Evolutionary conservation across 1,140 invertebrate genomes (phyloP), one percentile per base, ranked within the genome.

Genomic region (Drosophila funebris): DNA sequence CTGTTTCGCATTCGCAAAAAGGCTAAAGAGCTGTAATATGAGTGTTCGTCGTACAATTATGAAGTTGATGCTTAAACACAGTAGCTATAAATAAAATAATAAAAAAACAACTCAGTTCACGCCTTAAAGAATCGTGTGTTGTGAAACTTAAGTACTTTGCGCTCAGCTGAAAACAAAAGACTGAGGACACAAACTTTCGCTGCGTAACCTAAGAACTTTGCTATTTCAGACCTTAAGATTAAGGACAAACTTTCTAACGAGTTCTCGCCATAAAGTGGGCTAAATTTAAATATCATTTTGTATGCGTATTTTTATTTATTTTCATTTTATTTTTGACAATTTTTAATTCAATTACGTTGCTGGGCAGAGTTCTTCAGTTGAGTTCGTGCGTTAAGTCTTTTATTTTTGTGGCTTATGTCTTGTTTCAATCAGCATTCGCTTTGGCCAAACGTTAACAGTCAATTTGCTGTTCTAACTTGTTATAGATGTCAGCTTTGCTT

Each of bases 381-480:
- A 39, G 43, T 52, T 77, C 57, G 57, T 61, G 41, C 29, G 31
- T 33, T 53, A 56, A 43, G 63, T 85, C 79, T 77, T 56, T 64
- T 16, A 31, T 27, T 7, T 56, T 41, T 37, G 29, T 53, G 78
- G 80, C 81, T 87, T 84, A 87, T 84, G 81, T 85, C 81, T 76
- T 87, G 82, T 87, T 80, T 52, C 58, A 58, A 68, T 82, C 56
- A 75, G 58, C 71, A 64, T 39, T 58, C 64, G 54, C 46, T 69
- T 61, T 60, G 44, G 61, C 53, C 27, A 36, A 36, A 13, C 11
- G 11, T 11, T n/a, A 5, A 36, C 43, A 52, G 43, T 53, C 63
- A 67, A 67, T 67, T 67, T 36, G 14, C 14, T 18, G 8, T 36
- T 33, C 54, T 68, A 22, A 48, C 31, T 56, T 48, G 20, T 24